phyloP scores from a whole-genome alignment of 2,888 invertebrate genomes.

The Volucella inflata region DNA sequence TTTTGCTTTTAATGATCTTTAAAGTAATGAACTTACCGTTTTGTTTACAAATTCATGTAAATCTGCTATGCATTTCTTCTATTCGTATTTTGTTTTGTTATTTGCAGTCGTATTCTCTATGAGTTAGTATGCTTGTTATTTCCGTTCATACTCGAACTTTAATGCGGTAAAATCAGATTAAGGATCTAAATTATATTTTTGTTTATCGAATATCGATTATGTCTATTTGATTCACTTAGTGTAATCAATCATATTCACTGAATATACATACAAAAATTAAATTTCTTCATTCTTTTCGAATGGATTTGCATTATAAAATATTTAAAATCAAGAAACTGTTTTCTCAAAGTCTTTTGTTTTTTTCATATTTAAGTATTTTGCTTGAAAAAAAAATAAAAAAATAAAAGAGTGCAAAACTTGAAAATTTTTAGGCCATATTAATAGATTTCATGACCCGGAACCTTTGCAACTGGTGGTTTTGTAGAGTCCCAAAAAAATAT shows the following conservation, averaged over 20 bases:
- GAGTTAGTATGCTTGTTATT: too few species aligned
- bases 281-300: slow-evolving; percentile 1
- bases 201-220: slow-evolving; percentile 50
- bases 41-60: too few species aligned
- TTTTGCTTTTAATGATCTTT: too few species aligned
- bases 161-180: too few species aligned
- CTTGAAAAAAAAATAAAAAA: not conserved
- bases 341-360: too few species aligned
- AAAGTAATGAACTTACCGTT: too few species aligned
- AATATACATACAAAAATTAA: slow-evolving; percentile 29
- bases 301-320: slow-evolving; percentile 32
- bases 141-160: too few species aligned
- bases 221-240: slow-evolving; percentile 4
- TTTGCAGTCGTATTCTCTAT: too few species aligned
- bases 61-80: too few species aligned
- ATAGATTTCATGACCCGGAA: slow-evolving; percentile 61
- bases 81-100: too few species aligned
- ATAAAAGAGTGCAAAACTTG: not conserved
- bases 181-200: not conserved
- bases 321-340: not conserved
- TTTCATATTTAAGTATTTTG: too few species aligned
- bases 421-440: slow-evolving; percentile 1
- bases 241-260: slow-evolving; percentile 51
- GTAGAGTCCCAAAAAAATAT: slow-evolving; percentile 74
- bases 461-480: slow-evolving; percentile 60